Evolutionary conservation across 2,797 vertebrate species (phyloP).

Genomic region (Myiotriccus ornatus): DNA sequence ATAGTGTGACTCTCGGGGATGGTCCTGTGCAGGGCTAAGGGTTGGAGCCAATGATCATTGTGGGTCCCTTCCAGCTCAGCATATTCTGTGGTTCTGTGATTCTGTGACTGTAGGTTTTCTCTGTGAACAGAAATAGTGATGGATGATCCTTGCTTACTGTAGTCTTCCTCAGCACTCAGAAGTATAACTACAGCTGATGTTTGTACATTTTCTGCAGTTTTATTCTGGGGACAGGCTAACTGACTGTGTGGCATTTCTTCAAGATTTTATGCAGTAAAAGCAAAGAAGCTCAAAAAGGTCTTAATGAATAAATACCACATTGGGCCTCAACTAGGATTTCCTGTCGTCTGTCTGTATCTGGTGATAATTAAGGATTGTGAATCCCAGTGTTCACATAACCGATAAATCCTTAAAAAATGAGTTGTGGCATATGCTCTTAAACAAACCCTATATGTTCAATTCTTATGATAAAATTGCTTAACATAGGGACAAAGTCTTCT

Average conservation of each 20-base stretch:
- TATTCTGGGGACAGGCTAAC: not conserved
- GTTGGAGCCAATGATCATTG: not conserved
- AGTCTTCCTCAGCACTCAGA: accelerated
- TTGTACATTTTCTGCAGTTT: not conserved
- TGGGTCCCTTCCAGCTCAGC: not conserved
- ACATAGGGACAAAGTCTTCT: not conserved
- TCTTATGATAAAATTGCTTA: not conserved
- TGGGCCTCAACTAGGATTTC: not conserved
- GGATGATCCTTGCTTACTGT: not conserved
- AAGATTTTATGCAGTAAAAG: not conserved
- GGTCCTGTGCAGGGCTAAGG: not conserved
- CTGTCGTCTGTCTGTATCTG: not conserved
- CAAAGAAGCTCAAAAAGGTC: not conserved
- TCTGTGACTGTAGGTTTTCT: not conserved
- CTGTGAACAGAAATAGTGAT: not conserved
- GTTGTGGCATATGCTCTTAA: not conserved
- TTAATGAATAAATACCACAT: not conserved
- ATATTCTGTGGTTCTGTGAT: not conserved
- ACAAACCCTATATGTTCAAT: not conserved
- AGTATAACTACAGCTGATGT: not conserved
- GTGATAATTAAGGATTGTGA: not conserved
- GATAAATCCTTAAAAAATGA: not conserved
- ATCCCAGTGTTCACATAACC: not conserved
- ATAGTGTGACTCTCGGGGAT: not conserved
- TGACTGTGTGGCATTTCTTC: not conserved